Evolutionary conservation across 2,888 invertebrate genomes (phyloP), one percentile per base, ranked within the genome.

Genomic region (Parapristionchus giblindavisi): DNA sequence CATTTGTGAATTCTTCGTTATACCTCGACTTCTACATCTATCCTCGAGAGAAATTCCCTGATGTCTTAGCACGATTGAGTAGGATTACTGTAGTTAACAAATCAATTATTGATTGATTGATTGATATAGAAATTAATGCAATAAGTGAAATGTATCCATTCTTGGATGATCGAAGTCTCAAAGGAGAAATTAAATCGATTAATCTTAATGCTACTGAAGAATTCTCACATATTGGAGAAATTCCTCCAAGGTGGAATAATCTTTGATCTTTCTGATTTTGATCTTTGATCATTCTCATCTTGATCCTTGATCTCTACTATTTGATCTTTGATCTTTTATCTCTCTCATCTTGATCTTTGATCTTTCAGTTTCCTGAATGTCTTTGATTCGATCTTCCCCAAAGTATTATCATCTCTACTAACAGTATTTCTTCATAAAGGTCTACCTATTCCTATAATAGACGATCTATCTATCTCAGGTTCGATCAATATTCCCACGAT

Each of bases 391-490:
- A 65, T 65, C 29, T 65, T 65, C 63, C 40, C 40, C 43, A 65
- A 40, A 27, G 63, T 65, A 21, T 65, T 43, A 11, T 36, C 63
- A 27, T 65, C 63, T 51, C 34, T 68, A 21, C 68, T 68, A 34
- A 34, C 71, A 27, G 71, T 71, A 2, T 32, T 58, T 54, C 73
- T 73, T 61, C 29, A 60, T 0, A 60, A 48, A 24, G 73, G 73
- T 60, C 32, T 60, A 60, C 73, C 73, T n/a, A 60, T 73, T 73
- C 73, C 73, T 2, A 52, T 73, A 17, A 48, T 73, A 60, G 73
- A 73, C 27, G 61, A 73, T 61, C 73, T 73, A 43, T 52, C 73
- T 48, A 61, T 73, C 73, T 36, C 43, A 61, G 73, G 73, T 73
- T 27, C 21, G 29, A n/a, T 48, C 34, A 32, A 61, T 24, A 29